Conservation (phyloP, 2,113 vertebrate species). For the Rhinoderma darwinii region DNA sequence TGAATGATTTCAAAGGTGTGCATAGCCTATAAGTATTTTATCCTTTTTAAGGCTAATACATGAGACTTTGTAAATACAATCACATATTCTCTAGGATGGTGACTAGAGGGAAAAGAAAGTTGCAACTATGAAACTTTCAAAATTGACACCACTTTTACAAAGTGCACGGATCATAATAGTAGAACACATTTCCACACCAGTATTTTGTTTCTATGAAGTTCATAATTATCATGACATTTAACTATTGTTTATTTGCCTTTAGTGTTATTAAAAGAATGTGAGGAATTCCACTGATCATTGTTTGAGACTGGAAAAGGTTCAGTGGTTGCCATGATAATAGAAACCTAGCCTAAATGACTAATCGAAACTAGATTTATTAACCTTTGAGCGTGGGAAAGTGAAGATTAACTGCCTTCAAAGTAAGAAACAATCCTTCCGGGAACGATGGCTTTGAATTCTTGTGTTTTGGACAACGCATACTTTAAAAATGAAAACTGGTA, state of each 20-base stretch:
- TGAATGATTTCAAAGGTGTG: too few species aligned
- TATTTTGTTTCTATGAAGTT: constrained; percentile 19
- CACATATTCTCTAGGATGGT: not conserved
- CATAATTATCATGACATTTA: constrained; percentile 29
- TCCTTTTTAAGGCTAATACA: not conserved
- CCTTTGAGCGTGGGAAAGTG: constrained; percentile 57
- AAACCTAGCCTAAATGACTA: constrained; percentile 58
- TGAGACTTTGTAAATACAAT: not conserved
- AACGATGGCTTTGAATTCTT: constrained; percentile 55
- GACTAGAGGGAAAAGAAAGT: not conserved
- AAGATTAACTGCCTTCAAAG: constrained; percentile 55
- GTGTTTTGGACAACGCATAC: constrained; percentile 41
- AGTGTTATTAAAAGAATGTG: constrained; percentile 48
- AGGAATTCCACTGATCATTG: constrained; percentile 55
- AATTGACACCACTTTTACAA: not conserved
- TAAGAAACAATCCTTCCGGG: constrained; percentile 43
- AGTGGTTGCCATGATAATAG: constrained; percentile 57
- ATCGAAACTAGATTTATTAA: constrained; percentile 59
- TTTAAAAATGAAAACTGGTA: constrained; percentile 37
- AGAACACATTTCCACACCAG: not conserved
- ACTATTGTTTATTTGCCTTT: constrained; percentile 37
- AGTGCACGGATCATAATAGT: not conserved
- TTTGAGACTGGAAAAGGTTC: constrained; percentile 55
- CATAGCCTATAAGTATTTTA: too few species aligned
- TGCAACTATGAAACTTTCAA: not conserved